These are phyloP conservation scores for Calycopis cecrops DNA, from an alignment of 1,140 invertebrate genomes.

Conservation along the genomic window DNA sequence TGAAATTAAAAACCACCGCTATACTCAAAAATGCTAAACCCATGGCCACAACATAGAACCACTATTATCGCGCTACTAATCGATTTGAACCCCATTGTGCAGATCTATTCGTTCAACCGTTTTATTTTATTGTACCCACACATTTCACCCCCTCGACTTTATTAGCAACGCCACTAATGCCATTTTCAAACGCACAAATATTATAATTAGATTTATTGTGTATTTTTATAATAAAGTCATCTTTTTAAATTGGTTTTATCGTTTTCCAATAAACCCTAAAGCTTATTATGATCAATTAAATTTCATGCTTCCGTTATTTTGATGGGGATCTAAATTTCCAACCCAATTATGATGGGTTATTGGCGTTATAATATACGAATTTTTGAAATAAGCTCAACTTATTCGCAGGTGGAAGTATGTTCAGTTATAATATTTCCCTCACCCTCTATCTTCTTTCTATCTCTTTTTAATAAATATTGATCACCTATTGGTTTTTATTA, in stretches of 20 bases:
- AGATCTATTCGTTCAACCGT: slow-evolving; percentile 53
- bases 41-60: slow-evolving; percentile 9
- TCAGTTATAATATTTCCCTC: too few species aligned
- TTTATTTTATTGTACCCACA: slow-evolving; percentile 67
- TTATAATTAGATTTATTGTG: slow-evolving; percentile 10
- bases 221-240: slow-evolving; percentile 15
- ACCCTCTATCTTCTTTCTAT: too few species aligned
- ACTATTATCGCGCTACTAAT: slow-evolving; percentile 61
- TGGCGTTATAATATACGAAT: neutral
- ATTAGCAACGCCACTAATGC: neutral
- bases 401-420: too few species aligned
- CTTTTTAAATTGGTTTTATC: slow-evolving; percentile 19
- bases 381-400: too few species aligned
- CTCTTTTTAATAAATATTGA: too few species aligned
- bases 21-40: slow-evolving; percentile 19
- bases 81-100: slow-evolving; percentile 65
- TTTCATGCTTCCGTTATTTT: slow-evolving; percentile 3
- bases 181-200: slow-evolving; percentile 12
- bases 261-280: slow-evolving; percentile 1
- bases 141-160: slow-evolving; percentile 20
- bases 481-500: too few species aligned
- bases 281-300: slow-evolving; percentile 7
- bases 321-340: slow-evolving; percentile 7
- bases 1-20: too few species aligned
- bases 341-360: slow-evolving; percentile 13